Base-by-base conservation (phyloP, 2,113 vertebrate species). In the Rutilus rutilus region DNA sequence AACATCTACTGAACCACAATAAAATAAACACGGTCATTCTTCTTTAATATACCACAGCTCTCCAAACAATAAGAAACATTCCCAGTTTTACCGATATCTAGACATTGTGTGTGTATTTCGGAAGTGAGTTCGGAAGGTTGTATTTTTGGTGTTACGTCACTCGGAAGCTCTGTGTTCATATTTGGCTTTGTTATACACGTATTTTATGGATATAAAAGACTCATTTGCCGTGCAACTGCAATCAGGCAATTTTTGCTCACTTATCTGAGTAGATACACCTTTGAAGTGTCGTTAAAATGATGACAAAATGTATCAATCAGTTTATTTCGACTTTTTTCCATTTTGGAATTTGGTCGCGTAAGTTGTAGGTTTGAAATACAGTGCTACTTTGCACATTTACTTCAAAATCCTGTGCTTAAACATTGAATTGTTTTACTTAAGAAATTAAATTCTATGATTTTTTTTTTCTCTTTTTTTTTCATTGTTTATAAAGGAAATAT, bases 331-430 rank as follows among this genome's bases (percentile, higher is more conserved):
- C 47, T 45, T 84, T 54, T 60, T 86, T 88, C 76, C 65, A 65
- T 76, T 85, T 77, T 89, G 89, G 89, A 76, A 90, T 82, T 71
- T 30, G 83, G 90, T 93, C 93, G 89, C 88, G 87, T 86, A 86
- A 6, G 85, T 92, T 90, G 91, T 90, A 78, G 54, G 86, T 91
- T 91, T 6, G 77, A 90, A 86, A 91, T 80, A 92, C 91, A 92
- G 93, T 95, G 94, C 93, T 93, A 88, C 82, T 95, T 94, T 95
- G 94, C 94, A 95, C 93, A 95, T 92, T 94, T 93, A 93, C 88
- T 94, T 93, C 91, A 94, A 94, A 93, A 93, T 94, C 93, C 94
- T 94, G 93, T 94, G 94, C 93, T 95, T 94, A 92, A 82, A 91
- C 92, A 91, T 94, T 91, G 91, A 92, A 92, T 92, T 90, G 90